Conservation (phyloP, 1,140 invertebrate genomes). For the Prorops nasuta region DNA sequence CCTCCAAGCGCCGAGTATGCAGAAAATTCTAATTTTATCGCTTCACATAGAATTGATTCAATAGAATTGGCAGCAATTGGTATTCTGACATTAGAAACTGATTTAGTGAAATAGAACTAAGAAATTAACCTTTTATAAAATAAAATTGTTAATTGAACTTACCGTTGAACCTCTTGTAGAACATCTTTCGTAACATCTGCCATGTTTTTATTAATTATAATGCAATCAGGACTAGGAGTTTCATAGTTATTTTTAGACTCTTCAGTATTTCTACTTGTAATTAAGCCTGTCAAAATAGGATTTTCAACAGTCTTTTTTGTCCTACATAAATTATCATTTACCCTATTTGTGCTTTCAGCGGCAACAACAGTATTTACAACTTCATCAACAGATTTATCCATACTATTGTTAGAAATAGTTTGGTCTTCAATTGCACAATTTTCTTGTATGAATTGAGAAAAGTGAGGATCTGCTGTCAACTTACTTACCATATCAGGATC, state of each 20-base stretch:
- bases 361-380: slow-evolving; percentile 1
- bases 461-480: slow-evolving; percentile 39
- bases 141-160: slow-evolving; percentile 1
- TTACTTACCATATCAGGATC: slow-evolving; percentile 32
- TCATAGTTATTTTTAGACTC: slow-evolving; percentile 20
- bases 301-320: slow-evolving; percentile 34
- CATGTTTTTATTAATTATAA: slow-evolving; percentile 30
- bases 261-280: slow-evolving; percentile 36
- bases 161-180: slow-evolving; percentile 66
- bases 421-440: slow-evolving; percentile 13
- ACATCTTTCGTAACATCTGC: slow-evolving; percentile 62
- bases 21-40: slow-evolving; percentile 80
- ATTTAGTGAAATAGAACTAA: not conserved
- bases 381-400: not conserved
- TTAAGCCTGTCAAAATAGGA: slow-evolving; percentile 48
- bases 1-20: slow-evolving; percentile 63
- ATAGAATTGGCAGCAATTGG: slow-evolving; percentile 63
- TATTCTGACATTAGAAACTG: slow-evolving; percentile 36
- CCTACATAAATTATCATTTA: slow-evolving; percentile 11
- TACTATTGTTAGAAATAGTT: not conserved
- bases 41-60: slow-evolving; percentile 78
- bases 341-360: not conserved
- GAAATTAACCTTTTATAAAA: not conserved
- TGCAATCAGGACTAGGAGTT: slow-evolving; percentile 12
- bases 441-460: slow-evolving; percentile 35